Percentiles rank a stretch among this genome's conserved stretches.
Evolutionary conservation across 2,888 invertebrate species (phyloP).

Genomic region (Macrosiphum euphorbiae): DNA sequence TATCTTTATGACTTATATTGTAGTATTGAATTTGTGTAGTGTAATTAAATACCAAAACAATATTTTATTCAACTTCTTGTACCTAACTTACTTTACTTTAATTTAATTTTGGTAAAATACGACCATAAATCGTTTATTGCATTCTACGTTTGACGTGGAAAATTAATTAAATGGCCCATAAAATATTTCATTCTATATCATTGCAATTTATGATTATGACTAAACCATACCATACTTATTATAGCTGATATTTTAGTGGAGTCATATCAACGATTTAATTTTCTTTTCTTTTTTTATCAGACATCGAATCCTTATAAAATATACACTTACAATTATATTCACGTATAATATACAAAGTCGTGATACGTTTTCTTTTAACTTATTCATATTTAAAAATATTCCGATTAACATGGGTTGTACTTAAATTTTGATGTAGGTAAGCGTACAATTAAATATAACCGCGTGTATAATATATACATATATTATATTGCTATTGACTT

Average conservation of each 20-base stretch:
- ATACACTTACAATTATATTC: neutral
- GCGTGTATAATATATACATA: neutral
- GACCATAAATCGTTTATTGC: neutral
- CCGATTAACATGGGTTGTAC: constrained; percentile 35
- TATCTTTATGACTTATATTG: neutral
- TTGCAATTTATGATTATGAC: constrained; percentile 10
- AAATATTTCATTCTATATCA: constrained; percentile 7
- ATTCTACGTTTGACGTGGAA: neutral
- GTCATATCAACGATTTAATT: neutral
- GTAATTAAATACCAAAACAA: neutral
- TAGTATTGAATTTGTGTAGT: neutral
- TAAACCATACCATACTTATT: neutral
- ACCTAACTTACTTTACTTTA: neutral
- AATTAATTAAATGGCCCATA: constrained; percentile 23
- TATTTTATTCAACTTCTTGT: constrained; percentile 5
- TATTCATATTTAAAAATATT: constrained; percentile 34
- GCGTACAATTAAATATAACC: constrained; percentile 21
- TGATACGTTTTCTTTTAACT: constrained; percentile 25
- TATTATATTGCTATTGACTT: constrained; percentile 26
- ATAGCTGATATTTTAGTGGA: neutral
- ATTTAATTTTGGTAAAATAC: neutral
- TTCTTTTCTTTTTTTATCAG: constrained; percentile 17
- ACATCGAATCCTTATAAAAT: neutral
- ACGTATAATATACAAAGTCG: constrained; percentile 27
- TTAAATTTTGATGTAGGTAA: neutral